These are phyloP conservation scores for Thaumatotibia leucotreta DNA, from an alignment of 1,140 invertebrate species.

Conservation along the genomic window DNA sequence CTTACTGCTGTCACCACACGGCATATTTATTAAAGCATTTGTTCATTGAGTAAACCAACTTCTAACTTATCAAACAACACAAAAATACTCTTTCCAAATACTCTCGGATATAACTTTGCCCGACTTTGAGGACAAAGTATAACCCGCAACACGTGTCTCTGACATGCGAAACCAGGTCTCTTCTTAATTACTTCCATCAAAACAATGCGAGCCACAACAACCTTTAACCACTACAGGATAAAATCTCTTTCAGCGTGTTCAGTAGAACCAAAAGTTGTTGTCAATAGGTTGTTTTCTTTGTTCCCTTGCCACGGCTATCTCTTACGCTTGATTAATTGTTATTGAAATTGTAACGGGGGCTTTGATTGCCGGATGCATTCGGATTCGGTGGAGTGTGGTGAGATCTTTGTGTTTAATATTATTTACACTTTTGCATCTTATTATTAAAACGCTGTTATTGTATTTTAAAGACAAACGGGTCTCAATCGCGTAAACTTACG, in stretches of 20 bases:
- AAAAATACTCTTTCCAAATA: not conserved
- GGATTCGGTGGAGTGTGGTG: not conserved
- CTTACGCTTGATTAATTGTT: not conserved
- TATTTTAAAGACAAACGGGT: too few species aligned
- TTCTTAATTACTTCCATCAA: not conserved
- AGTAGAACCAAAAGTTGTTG: not conserved
- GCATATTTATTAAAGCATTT: too few species aligned
- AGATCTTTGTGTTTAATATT: not conserved
- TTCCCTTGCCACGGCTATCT: not conserved
- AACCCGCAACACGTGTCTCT: not conserved
- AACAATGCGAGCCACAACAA: not conserved
- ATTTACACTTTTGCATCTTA: too few species aligned
- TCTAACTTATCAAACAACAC: not conserved
- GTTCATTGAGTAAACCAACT: too few species aligned
- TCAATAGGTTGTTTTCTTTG: not conserved
- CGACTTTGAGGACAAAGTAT: not conserved
- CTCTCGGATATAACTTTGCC: not conserved
- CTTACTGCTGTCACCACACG: too few species aligned
- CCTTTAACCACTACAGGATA: not conserved
- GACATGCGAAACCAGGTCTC: not conserved
- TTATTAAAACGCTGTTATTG: too few species aligned
- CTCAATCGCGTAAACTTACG: too few species aligned
- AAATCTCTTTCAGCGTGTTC: not conserved
- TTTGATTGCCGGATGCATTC: not conserved
- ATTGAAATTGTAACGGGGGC: not conserved